Percentiles rank a stretch among this genome's conserved stretches.
phyloP scores from a whole-genome alignment of 1,140 invertebrate species.

The Heliconius himera region DNA sequence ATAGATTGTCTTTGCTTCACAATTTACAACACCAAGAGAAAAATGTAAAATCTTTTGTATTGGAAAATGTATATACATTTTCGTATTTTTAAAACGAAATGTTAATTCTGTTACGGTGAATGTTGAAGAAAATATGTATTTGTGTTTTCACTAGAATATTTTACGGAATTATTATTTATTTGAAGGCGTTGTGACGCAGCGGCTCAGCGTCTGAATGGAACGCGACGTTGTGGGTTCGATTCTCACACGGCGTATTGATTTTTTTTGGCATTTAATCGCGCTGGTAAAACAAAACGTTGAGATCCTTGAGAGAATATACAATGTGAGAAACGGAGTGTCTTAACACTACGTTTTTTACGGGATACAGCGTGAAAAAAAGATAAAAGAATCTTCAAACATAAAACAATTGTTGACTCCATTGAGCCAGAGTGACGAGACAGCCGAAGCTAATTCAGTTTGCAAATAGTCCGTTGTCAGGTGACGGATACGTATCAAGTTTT shows the following conservation, averaged over 20 bases:
- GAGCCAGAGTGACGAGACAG: neutral
- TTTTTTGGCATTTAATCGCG: too few relatives aligned
- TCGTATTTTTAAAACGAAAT: neutral
- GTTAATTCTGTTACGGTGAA: neutral
- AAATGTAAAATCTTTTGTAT: conserved; percentile 20
- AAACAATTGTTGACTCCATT: neutral
- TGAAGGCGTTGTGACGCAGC: too few relatives aligned
- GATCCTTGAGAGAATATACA: too few relatives aligned
- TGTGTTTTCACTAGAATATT: too few relatives aligned
- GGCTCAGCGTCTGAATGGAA: too few relatives aligned
- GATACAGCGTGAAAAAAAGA: neutral
- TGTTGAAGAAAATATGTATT: neutral
- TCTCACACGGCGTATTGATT: too few relatives aligned
- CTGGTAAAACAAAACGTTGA: too few relatives aligned
- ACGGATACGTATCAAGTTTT: conserved; percentile 23
- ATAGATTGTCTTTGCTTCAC: conserved; percentile 22
- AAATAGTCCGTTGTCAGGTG: conserved; percentile 18
- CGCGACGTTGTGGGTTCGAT: too few relatives aligned
- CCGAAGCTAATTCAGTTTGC: conserved; percentile 2
- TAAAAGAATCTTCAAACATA: neutral
- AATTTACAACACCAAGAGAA: conserved; percentile 19
- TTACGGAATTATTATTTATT: too few relatives aligned
- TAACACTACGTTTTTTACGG: too few relatives aligned
- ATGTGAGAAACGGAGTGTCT: too few relatives aligned
- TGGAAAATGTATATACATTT: conserved; percentile 6